Percentiles rank a stretch among this genome's conserved stretches.
Conservation (phyloP, 2,888 invertebrate genomes). For the Lomographa bimaculata region DNA sequence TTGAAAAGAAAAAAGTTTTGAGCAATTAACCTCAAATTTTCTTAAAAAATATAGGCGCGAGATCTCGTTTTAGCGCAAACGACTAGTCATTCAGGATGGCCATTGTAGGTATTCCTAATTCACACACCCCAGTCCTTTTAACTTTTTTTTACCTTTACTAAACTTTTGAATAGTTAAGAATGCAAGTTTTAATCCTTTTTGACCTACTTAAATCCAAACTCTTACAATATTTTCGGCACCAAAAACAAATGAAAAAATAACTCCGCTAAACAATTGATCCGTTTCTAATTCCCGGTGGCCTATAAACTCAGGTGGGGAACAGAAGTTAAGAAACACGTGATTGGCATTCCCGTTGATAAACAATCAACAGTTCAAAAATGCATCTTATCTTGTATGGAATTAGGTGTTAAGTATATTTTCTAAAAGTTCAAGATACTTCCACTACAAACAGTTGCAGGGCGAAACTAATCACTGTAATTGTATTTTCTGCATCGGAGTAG, state of each 20-base stretch:
- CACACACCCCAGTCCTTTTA: no score
- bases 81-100: no score
- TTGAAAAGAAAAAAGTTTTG: no score
- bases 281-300: constrained; percentile 45
- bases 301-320: constrained; percentile 49
- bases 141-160: no score
- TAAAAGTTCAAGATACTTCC: constrained; percentile 47
- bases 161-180: no score
- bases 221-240: background rate
- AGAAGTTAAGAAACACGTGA: constrained; percentile 56
- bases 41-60: no score
- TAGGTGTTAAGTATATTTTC: constrained; percentile 39
- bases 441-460: constrained; percentile 62
- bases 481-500: constrained; percentile 66
- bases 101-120: no score
- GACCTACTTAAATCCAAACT: no score
- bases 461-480: constrained; percentile 75
- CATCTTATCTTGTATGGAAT: constrained; percentile 25
- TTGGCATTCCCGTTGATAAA: constrained; percentile 47
- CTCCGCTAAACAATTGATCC: constrained; percentile 29
- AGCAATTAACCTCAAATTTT: no score
- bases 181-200: no score
- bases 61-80: no score
- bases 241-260: constrained; percentile 5
- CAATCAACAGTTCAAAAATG: constrained; percentile 9